These are phyloP conservation scores for Pandion haliaetus DNA, from an alignment of 2,113 vertebrate species.

Conservation along the genomic window DNA sequence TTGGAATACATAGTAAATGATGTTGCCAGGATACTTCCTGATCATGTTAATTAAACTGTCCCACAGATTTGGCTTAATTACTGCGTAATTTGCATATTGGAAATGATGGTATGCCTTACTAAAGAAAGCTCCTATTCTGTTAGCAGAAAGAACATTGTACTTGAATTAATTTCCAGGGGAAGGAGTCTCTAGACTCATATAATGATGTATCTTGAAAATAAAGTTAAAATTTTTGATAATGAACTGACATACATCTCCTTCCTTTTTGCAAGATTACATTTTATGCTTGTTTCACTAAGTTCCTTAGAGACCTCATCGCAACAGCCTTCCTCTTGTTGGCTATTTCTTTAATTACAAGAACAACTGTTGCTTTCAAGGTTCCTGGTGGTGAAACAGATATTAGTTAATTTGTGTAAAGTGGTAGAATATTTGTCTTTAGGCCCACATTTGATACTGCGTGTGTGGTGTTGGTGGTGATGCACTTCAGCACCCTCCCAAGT, in stretches of 20 bases:
- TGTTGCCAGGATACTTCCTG: slow-evolving; percentile 77
- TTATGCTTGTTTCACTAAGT: background rate
- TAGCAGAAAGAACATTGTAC: background rate
- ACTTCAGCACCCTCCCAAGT: background rate
- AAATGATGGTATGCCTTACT: background rate
- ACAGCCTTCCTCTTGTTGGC: background rate
- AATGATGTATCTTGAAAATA: background rate
- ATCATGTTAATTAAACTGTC: slow-evolving; percentile 78
- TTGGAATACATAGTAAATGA: slow-evolving; percentile 49
- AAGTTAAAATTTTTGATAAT: background rate
- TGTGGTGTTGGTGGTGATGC: background rate
- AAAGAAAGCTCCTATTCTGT: slow-evolving; percentile 39
- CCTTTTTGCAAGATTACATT: background rate
- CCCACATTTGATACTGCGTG: background rate
- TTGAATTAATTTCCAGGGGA: slow-evolving; percentile 29
- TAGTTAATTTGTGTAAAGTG: background rate
- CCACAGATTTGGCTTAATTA: slow-evolving; percentile 73
- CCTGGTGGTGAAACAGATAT: background rate
- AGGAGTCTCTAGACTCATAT: background rate
- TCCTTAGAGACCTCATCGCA: background rate
- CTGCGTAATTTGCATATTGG: slow-evolving; percentile 51
- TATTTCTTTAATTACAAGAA: background rate
- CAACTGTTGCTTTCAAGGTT: background rate
- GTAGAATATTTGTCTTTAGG: background rate
- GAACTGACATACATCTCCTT: background rate